Percentiles rank a stretch among this genome's conserved stretches.
These are phyloP conservation scores for Hedya salicella DNA, from an alignment of 2,888 invertebrate species.

Conservation along the genomic window DNA sequence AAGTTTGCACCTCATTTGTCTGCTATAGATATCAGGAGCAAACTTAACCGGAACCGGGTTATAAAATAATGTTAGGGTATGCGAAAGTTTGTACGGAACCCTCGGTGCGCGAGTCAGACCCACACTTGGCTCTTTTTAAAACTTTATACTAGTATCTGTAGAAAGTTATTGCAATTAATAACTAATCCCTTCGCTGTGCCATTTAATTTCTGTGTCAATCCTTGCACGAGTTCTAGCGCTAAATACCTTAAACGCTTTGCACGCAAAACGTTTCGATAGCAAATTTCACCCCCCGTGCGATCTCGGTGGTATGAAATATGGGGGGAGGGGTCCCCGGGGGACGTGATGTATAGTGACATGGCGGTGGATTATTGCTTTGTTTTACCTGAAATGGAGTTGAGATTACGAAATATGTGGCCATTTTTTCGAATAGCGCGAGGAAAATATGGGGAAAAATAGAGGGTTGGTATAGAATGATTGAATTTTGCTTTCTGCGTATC, in stretches of 20 bases:
- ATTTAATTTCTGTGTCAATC: not conserved
- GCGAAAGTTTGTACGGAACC: no score
- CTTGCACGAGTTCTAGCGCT: conserved; percentile 7
- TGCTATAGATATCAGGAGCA: no score
- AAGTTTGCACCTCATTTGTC: no score
- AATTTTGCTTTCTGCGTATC: not conserved
- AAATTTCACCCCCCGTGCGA: conserved; percentile 1
- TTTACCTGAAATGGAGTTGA: not conserved
- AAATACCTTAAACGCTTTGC: conserved; percentile 2
- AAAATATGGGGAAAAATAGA: not conserved
- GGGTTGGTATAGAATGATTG: not conserved
- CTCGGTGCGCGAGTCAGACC: no score
- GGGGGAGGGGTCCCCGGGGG: not conserved
- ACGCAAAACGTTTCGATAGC: conserved; percentile 11
- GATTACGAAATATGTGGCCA: not conserved
- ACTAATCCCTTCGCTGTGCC: not conserved
- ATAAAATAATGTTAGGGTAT: no score
- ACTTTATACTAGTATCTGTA: no score
- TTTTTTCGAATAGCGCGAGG: not conserved
- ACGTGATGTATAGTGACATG: conserved; percentile 2
- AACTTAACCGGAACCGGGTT: no score
- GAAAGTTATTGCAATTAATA: no score
- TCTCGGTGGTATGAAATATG: conserved; percentile 2
- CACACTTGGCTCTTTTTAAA: no score
- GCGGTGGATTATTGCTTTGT: conserved; percentile 2